Evolutionary conservation across 2,797 vertebrate species (phyloP), one percentile per base, ranked within the genome.

Genomic region (Spizella passerina): DNA sequence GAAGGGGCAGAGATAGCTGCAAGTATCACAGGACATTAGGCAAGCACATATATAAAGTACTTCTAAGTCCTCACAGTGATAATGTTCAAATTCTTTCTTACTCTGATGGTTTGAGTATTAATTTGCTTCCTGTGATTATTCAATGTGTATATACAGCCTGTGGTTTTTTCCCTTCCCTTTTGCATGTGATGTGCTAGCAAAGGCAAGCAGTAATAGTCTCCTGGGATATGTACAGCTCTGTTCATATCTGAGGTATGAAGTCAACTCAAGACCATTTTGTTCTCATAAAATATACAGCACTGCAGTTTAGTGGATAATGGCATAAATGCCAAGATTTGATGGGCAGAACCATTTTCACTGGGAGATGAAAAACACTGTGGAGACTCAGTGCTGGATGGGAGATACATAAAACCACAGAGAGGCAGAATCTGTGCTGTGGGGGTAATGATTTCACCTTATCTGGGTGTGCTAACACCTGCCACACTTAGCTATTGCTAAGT

Each of bases 261-360:
- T 96, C 91, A 96, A 82, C 81, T 92, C 88, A 88, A 87, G 94
- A 95, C 90, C 92, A 86, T 90, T 97, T 95, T 95, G 93, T 95
- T 96, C 80, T 93, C 90, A 94, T 95, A 95, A 96, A 97, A 96
- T 94, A 93, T 95, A 93, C 84, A 94, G 81, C 65, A 86, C 55
- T 82, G 92, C 90, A 60, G 81, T 94, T 94, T 96, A 95, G 83
- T 92, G 84, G 93, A 68, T 90, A 90, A 95, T 80, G 80, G 92
- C 88, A 96, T 94, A 92, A 93, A 94, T 86, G 90, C 93, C 64
- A 92, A 75, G 92, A 69, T 93, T 81, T 96, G 95, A 95, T 83
- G 92, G 90, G 84, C 94, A 96, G 88, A 93, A 73, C 83, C 83
- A 83, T 89, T 94, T 96, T 92, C 81, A 68, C 47, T 52, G 50